These are phyloP conservation scores for Macrostomum cliftonense DNA, from an alignment of 2,888 invertebrate genomes.

Conservation along the genomic window DNA sequence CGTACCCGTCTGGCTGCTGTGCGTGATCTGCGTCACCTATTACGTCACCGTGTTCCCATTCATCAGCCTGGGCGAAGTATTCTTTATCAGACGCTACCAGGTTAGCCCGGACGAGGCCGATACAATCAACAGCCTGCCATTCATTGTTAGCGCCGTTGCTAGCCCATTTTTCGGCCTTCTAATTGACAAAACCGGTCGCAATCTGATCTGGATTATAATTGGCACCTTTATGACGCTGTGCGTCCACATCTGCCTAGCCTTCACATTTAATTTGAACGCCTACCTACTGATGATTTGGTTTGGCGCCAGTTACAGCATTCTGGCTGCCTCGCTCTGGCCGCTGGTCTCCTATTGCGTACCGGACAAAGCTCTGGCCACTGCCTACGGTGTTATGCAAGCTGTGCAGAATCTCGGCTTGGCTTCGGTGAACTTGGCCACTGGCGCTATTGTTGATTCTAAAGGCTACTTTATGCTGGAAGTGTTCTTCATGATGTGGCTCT, in stretches of 20 bases:
- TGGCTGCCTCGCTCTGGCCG: slow-evolving; percentile 87
- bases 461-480: slow-evolving; percentile 73
- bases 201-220: slow-evolving; percentile 67
- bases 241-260: slow-evolving; percentile 47
- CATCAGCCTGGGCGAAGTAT: slow-evolving; percentile 42
- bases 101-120: neutral
- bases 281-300: slow-evolving; percentile 7
- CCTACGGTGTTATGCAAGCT: slow-evolving; percentile 86
- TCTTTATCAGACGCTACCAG: neutral
- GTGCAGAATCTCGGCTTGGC: slow-evolving; percentile 78
- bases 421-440: slow-evolving; percentile 45
- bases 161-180: slow-evolving; percentile 69
- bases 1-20: slow-evolving; percentile 66
- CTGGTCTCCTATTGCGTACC: slow-evolving; percentile 73
- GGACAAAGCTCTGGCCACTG: slow-evolving; percentile 76
- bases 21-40: slow-evolving; percentile 71
- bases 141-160: slow-evolving; percentile 53
- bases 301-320: slow-evolving; percentile 69
- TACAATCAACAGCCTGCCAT: neutral
- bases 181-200: slow-evolving; percentile 74
- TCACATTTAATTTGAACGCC: slow-evolving; percentile 7
- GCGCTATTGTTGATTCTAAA: slow-evolving; percentile 62
- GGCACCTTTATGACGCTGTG: slow-evolving; percentile 50
- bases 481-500: slow-evolving; percentile 67
- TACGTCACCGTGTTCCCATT: slow-evolving; percentile 90